Conservation (phyloP, 1,140 invertebrate genomes). For the Sarcophaga peregrina region DNA sequence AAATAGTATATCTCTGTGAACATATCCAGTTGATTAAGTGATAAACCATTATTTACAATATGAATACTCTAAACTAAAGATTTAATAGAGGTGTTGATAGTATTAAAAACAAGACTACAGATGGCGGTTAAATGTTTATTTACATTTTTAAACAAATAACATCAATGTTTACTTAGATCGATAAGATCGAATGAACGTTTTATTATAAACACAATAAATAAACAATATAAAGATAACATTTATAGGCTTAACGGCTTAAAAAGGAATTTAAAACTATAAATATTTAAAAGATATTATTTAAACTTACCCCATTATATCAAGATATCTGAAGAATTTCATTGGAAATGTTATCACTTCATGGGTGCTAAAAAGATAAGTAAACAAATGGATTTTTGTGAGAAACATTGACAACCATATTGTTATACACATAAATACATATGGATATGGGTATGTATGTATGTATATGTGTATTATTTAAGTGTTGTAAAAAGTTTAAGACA, state of each 20-base stretch:
- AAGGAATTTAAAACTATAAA: background rate
- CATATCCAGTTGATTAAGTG: no score
- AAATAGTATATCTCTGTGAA: no score
- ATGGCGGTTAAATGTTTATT: background rate
- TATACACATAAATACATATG: no score
- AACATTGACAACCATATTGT: no score
- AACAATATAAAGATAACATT: background rate
- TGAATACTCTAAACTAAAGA: no score
- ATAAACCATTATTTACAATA: no score
- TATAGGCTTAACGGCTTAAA: background rate
- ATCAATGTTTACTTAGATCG: background rate
- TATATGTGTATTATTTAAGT: no score
- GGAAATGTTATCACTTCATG: no score
- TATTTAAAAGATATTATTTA: background rate
- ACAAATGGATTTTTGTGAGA: background rate
- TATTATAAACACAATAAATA: background rate
- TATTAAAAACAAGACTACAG: background rate
- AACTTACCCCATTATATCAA: conserved; percentile 6
- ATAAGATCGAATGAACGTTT: background rate
- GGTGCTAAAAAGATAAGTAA: background rate
- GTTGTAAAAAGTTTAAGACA: no score
- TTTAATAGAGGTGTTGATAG: no score
- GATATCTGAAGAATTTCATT: background rate
- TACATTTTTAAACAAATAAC: background rate
- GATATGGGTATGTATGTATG: no score